These are phyloP conservation scores for Drepana arcuata DNA, from an alignment of 1,140 invertebrate genomes.

Conservation along the genomic window DNA sequence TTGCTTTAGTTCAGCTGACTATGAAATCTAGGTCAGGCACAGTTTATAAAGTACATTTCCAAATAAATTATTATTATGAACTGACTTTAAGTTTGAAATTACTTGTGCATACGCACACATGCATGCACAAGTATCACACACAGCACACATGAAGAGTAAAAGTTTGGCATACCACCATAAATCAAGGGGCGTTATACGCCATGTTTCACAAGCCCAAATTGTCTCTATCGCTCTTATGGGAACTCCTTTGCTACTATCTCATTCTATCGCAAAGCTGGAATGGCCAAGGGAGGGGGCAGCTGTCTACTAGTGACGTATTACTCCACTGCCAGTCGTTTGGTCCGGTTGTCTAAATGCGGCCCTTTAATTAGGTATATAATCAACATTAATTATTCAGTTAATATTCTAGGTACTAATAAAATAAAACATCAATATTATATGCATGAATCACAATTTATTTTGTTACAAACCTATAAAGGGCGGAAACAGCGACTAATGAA, in stretches of 20 bases:
- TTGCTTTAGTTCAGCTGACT: no score
- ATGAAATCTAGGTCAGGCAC: no score
- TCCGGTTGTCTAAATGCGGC: no score
- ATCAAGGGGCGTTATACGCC: constrained; percentile 73
- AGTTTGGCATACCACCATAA: constrained; percentile 71
- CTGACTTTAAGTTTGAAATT: background rate
- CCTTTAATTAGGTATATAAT: no score
- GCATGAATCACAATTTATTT: no score
- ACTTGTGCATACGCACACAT: constrained; percentile 8
- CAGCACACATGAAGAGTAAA: constrained; percentile 64
- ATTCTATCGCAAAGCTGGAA: constrained; percentile 42
- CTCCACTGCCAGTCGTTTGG: constrained; percentile 48
- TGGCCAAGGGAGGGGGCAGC: constrained; percentile 42
- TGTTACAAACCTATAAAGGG: no score
- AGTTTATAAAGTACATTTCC: no score
- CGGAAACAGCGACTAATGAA: constrained; percentile 39
- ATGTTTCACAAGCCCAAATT: constrained; percentile 64
- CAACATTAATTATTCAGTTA: no score
- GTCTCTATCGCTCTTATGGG: constrained; percentile 47
- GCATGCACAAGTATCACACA: constrained; percentile 21
- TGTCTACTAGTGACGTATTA: constrained; percentile 71
- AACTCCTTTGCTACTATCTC: constrained; percentile 44
- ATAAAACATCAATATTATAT: no score
- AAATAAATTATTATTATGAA: background rate
- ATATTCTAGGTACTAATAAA: constrained; percentile 2